phyloP scores from a whole-genome alignment of 2,113 vertebrate genomes.

The Vidua chalybeata region DNA sequence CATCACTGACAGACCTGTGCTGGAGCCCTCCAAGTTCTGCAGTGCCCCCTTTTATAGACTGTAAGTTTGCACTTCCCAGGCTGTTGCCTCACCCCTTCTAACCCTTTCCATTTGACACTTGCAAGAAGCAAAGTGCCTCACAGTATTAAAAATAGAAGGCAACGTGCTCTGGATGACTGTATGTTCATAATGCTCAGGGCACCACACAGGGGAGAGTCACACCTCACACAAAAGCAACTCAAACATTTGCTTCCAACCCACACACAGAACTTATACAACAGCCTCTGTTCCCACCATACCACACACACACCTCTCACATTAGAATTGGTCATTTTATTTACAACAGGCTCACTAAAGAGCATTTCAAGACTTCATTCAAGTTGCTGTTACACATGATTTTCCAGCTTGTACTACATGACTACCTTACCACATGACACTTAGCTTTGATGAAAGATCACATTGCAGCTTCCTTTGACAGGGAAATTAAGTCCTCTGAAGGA shows the following conservation, averaged over 20 bases:
- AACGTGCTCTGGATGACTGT: not conserved
- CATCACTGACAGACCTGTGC: not conserved
- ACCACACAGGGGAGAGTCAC: not conserved
- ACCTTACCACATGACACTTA: not conserved
- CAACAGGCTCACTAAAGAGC: conserved; percentile 21
- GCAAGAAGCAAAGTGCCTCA: not conserved
- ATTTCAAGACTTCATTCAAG: not conserved
- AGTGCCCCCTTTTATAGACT: not conserved
- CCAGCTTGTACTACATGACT: conserved; percentile 9
- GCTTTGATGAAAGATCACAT: conserved; percentile 32
- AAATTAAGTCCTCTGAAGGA: conserved; percentile 33
- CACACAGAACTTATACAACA: not conserved
- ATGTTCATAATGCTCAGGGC: not conserved
- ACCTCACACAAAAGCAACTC: not conserved
- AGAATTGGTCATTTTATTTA: conserved; percentile 57
- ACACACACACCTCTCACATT: conserved; percentile 21
- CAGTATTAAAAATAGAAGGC: not conserved
- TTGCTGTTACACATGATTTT: conserved; percentile 6
- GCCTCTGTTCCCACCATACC: conserved; percentile 4
- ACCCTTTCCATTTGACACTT: not conserved
- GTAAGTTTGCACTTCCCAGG: not conserved
- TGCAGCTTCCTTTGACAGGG: not conserved
- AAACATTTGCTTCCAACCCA: not conserved
- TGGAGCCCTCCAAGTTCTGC: not conserved
- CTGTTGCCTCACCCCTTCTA: not conserved